A percentile compares a stretch with the other conserved stretches of the same genome.
phyloP scores from a whole-genome alignment of 2,888 invertebrate genomes.

The Cryptocephalus primarius region DNA sequence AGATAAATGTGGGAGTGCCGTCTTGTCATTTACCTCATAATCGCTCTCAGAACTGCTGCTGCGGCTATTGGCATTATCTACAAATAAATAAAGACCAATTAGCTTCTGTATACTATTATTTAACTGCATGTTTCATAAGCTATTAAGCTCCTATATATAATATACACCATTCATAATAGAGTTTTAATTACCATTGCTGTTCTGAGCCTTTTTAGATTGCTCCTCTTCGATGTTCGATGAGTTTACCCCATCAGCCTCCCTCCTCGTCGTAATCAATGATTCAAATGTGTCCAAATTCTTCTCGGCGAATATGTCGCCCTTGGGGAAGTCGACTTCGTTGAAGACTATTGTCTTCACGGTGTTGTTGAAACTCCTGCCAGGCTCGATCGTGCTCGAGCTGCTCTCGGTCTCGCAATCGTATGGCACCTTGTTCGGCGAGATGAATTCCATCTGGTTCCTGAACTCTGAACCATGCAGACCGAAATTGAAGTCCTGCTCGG shows the following conservation, averaged over 20 bases:
- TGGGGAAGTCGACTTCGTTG: slow-evolving; percentile 29
- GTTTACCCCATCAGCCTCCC: neutral
- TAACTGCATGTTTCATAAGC: too few relatives aligned
- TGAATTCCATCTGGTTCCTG: slow-evolving; percentile 16
- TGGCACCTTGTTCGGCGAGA: slow-evolving; percentile 15
- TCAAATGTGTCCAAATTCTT: slow-evolving; percentile 28
- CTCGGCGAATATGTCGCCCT: slow-evolving; percentile 25
- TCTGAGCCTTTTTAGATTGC: too few relatives aligned
- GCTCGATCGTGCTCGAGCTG: slow-evolving; percentile 23
- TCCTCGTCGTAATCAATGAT: slow-evolving; percentile 25
- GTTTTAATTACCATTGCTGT: too few relatives aligned
- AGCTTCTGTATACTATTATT: too few relatives aligned
- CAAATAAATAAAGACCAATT: too few relatives aligned
- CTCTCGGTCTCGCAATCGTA: slow-evolving; percentile 30
- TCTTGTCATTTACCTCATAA: slow-evolving; percentile 11
- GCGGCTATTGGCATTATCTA: neutral
- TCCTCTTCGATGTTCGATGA: too few relatives aligned
- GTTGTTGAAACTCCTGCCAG: slow-evolving; percentile 14
- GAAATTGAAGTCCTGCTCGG: slow-evolving; percentile 24
- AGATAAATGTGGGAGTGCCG: too few relatives aligned
- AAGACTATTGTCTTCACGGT: slow-evolving; percentile 26
- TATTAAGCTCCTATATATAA: too few relatives aligned
- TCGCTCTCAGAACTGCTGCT: slow-evolving; percentile 30
- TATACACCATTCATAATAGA: too few relatives aligned
- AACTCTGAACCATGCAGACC: slow-evolving; percentile 27